Evolutionary conservation across 2,113 vertebrate genomes (phyloP).

Genomic region (Anguilla rostrata): DNA sequence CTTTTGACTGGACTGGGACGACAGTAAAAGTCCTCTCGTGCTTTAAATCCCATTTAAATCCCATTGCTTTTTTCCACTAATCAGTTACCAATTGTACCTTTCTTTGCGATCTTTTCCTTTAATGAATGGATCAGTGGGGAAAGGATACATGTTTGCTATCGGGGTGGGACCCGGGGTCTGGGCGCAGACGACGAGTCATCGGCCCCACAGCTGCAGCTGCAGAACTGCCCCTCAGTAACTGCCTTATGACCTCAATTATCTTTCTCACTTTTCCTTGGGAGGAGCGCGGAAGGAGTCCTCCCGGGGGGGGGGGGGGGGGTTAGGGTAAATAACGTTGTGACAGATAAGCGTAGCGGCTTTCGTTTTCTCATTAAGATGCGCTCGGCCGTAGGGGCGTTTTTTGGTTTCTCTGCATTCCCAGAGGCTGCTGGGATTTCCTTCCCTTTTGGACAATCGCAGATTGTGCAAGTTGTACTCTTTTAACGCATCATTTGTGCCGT

Average conservation of each 20-base stretch:
- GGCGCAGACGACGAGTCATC: not conserved
- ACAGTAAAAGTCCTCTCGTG: not conserved
- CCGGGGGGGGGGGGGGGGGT: not conserved
- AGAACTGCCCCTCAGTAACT: not conserved
- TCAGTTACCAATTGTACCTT: not conserved
- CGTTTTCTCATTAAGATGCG: constrained; percentile 30
- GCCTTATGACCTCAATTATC: constrained; percentile 32
- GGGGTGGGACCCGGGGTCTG: not conserved
- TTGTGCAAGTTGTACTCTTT: not conserved
- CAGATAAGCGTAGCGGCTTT: constrained; percentile 29
- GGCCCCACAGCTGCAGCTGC: not conserved
- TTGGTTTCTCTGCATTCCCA: not conserved
- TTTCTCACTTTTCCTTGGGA: constrained; percentile 25
- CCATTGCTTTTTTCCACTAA: not conserved
- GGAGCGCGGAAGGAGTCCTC: constrained; percentile 15
- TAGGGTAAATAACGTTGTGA: constrained; percentile 20
- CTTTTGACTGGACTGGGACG: not conserved
- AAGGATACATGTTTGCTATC: not conserved
- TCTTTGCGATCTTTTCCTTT: not conserved
- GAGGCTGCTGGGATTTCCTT: not conserved
- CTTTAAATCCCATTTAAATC: not conserved
- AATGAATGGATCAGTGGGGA: not conserved
- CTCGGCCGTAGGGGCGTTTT: constrained; percentile 15
- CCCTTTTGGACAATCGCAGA: not conserved
- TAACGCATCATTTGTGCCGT: not conserved